Conservation (phyloP, 2,113 vertebrate genomes). For the Nothobranchius kuhntae region DNA sequence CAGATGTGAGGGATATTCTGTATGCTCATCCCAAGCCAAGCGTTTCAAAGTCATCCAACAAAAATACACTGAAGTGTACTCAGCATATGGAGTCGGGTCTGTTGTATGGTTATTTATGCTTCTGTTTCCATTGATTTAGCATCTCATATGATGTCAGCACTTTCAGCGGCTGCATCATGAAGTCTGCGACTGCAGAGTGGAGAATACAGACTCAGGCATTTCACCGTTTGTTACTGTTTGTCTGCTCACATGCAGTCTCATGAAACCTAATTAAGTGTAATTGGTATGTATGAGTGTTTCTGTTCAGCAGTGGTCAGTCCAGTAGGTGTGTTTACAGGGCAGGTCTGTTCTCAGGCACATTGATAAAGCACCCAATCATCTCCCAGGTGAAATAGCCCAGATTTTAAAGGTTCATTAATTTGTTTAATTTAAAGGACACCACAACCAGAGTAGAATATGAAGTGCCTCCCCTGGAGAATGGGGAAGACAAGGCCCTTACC, state of each 20-base stretch:
- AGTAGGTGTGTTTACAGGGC: constrained; percentile 36
- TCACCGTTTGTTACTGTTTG: not conserved
- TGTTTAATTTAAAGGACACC: constrained; percentile 80
- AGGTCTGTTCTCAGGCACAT: constrained; percentile 8
- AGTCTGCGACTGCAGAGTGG: constrained; percentile 14
- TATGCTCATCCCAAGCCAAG: constrained; percentile 22
- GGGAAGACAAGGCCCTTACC: constrained; percentile 69
- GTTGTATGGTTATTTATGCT: constrained; percentile 43
- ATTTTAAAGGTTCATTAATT: constrained; percentile 79
- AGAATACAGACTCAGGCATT: constrained; percentile 10
- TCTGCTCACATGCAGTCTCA: constrained; percentile 9
- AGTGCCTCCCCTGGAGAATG: constrained; percentile 54
- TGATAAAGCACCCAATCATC: constrained; percentile 26
- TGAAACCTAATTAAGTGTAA: constrained; percentile 35
- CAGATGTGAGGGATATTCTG: constrained; percentile 35
- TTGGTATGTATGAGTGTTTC: too few species aligned
- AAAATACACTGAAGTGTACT: constrained; percentile 41
- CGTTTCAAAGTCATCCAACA: constrained; percentile 47
- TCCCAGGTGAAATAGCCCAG: constrained; percentile 52
- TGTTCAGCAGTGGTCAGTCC: constrained; percentile 19
- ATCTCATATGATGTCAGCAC: constrained; percentile 50
- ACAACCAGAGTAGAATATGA: constrained; percentile 58
- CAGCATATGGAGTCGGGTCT: constrained; percentile 31
- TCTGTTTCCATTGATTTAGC: constrained; percentile 51
- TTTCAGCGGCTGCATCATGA: constrained; percentile 28